Base-by-base conservation (phyloP, 2,888 invertebrate species). In the Apoda limacodes region DNA sequence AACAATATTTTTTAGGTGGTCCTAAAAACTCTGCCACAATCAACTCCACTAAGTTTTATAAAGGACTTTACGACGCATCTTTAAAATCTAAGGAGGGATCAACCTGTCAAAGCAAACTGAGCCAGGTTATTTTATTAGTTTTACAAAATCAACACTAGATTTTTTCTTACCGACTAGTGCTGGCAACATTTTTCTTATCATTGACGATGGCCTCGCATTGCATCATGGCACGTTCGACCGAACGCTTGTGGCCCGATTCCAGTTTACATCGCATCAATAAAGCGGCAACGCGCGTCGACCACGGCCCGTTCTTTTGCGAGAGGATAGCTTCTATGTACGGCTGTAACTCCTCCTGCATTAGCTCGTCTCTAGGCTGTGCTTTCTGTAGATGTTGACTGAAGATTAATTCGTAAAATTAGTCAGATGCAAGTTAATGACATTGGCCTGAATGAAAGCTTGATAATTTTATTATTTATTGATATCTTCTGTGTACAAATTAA, bases 181-280 rank as follows among this genome's bases (percentile, higher is more conserved):
- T 22, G 4, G 56, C 45, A 2, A 66, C 60, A 0, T 43, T 51
- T 3, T 57, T 56, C 40, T 68, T 71, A 25, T 75, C 82, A 40
- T 87, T 86, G 3, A 92, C 84, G 19, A 93, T 80, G 50, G 89
- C 87, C 69, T 95, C 93, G 41, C 91, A 85, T 67, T 97, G 97
- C 55, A 86, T 83, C 84, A 97, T 86, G 12, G 95, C 88, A 21
- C 98, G 82, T 58, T 97, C 96, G 9, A 96, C 88, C 0, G 93
- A 90, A 32, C 97, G 84, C 32, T 88, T 87, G 49, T 90, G 88
- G 26, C 82, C 83, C 0, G 87, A 83, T 62, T 98, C 96, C 29
- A 93, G 64, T 35, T 84, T 82, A 45, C 93, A 92, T 30, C 97
- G 85, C 9, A 88, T 71, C 2, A 91, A 71, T 11, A 98, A 67